Evolutionary conservation across 2,888 invertebrate species (phyloP), one percentile per base, ranked within the genome.

Genomic region (Cancer borealis): DNA sequence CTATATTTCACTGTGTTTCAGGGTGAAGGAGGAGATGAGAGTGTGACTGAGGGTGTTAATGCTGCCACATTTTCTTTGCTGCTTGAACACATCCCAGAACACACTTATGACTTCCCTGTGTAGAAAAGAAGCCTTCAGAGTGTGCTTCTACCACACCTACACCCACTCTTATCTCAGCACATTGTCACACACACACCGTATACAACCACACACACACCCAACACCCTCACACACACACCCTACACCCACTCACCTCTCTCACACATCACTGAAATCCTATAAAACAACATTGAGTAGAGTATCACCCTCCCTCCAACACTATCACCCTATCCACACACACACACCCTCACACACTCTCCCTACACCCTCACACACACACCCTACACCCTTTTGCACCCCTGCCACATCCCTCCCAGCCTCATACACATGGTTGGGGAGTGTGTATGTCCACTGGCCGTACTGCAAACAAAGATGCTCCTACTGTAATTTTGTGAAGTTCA

Each of bases 401-500:
- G 1, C 17, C 88, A 46, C 49, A 46, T 21, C 88, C 46, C 46
- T 49, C 8, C 46, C 88, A 14, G n/a, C 88, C 47, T 46, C n/a
- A 0, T 84, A 84, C 79, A 30, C 79, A 12, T 30, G 39, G 0
- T 8, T 39, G 10, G 79, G 30, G 30, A 84, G 79, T 84, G 90
- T 95, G 0, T 95, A 95, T 49, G 92, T 95, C 45, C 95, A 95
- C 79, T 95, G 94, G 94, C 95, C 95, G 1, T 95, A 94, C 30
- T 95, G 95, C 88, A 49, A 49, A n/a, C 94, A 95, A n/a, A 91
- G 94, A 14, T 95, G 95, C 79, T 84, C 91, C 45, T 95, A 94
- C 45, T 95, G 95, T 21, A 95, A 95, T 89, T 95, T 95, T 94
- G 94, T 94, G 66, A 95, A 95, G 90, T 95, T 94, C 30, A 45